phyloP scores from a whole-genome alignment of 2,888 invertebrate genomes.

The Netelia inedita region DNA sequence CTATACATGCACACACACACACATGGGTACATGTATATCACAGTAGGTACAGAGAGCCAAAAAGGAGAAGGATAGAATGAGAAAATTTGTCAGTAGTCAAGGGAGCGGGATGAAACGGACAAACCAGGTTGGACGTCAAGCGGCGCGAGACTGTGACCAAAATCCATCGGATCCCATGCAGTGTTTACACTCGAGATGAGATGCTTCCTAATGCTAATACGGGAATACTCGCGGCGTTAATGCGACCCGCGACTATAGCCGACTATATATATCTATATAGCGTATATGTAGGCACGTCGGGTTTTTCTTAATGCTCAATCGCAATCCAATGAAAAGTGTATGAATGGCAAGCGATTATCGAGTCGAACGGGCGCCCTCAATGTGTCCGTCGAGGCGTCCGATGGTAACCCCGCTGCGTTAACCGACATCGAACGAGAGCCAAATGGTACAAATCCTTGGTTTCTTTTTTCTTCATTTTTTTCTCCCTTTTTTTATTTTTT shows the following conservation, averaged over 20 bases:
- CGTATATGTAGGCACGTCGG: constrained; percentile 46
- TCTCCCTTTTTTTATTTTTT: too few relatives aligned
- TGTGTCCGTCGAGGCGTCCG: constrained; percentile 85
- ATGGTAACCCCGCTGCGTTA: constrained; percentile 83
- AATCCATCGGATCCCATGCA: constrained; percentile 83
- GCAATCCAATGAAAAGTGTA: constrained; percentile 85
- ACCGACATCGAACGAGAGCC: constrained; percentile 81
- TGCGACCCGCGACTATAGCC: constrained; percentile 73
- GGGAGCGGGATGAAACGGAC: constrained; percentile 52
- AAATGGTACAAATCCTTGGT: constrained; percentile 81
- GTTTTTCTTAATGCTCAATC: constrained; percentile 84
- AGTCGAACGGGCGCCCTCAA: constrained; percentile 85
- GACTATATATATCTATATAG: constrained; percentile 2
- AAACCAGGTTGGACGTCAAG: constrained; percentile 71
- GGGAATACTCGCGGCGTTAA: constrained; percentile 76
- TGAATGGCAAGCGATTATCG: constrained; percentile 85
- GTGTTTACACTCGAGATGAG: constrained; percentile 85
- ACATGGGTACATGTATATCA: constrained; percentile 13
- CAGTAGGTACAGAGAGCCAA: constrained; percentile 43
- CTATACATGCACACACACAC: neutral
- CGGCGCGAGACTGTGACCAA: constrained; percentile 84
- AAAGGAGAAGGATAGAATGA: constrained; percentile 33
- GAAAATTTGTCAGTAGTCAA: constrained; percentile 34
- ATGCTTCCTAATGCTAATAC: constrained; percentile 85
- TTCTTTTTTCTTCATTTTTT: constrained; percentile 56